Conservation (phyloP, 1,140 invertebrate species). For the Habropoda laboriosa region DNA sequence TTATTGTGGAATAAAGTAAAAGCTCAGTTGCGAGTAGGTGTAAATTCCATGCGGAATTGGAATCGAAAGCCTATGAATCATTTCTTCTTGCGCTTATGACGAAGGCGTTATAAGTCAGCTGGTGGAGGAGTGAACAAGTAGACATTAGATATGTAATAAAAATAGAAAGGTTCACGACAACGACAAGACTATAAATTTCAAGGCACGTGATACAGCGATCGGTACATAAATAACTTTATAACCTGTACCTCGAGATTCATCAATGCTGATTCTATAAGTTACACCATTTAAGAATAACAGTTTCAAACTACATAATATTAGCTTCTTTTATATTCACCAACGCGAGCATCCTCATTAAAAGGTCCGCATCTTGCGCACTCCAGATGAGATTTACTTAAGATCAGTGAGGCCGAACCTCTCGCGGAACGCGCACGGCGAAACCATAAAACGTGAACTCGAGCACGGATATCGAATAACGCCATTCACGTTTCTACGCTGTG, state of each 20-base stretch:
- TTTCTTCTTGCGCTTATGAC: not conserved
- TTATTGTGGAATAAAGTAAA: not conserved
- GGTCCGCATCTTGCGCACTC: not conserved
- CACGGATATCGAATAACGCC: constrained; percentile 45
- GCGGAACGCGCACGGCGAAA: not conserved
- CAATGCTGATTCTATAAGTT: too few relatives aligned
- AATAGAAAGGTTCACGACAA: not conserved
- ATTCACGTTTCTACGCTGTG: constrained; percentile 60
- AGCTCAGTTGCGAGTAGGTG: not conserved
- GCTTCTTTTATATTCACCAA: not conserved
- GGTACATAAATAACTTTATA: constrained; percentile 2
- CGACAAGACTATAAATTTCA: not conserved
- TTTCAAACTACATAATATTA: not conserved
- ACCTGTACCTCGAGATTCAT: not conserved
- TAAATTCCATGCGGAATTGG: not conserved
- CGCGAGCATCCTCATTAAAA: not conserved
- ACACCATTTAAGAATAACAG: not conserved
- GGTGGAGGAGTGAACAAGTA: not conserved
- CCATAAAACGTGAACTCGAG: not conserved
- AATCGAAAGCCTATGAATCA: not conserved
- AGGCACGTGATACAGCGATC: not conserved
- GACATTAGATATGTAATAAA: not conserved
- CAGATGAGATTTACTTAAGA: constrained; percentile 18
- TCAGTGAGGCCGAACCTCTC: not conserved
- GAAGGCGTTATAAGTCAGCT: not conserved